Evolutionary conservation across 2,888 invertebrate genomes (phyloP), one percentile per base, ranked within the genome.

Genomic region (Apoda limacodes): DNA sequence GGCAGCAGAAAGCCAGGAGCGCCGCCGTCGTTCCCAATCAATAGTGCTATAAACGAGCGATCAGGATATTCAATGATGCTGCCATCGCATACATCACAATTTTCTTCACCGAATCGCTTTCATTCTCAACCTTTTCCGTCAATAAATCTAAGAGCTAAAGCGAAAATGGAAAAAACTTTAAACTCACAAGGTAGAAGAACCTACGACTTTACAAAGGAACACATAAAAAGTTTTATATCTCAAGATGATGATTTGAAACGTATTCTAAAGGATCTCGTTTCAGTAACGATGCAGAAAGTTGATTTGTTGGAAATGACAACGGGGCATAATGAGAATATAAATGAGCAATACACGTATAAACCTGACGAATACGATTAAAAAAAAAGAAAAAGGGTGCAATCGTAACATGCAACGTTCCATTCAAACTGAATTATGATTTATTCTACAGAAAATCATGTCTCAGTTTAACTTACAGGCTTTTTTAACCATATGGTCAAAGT

Each of bases 221-320:
- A 58, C 23, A 74, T 80, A 3, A 74, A 71, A 34, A 55, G 47
- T 3, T 30, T 80, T 4, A 69, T 80, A 15, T 56, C 74, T 0
- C 55, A 71, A 14, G 78, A 80, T 34, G 55, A 58, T 2, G 78
- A 80, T 34, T 74, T 80, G n/a, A 64, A 67, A 40, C 72, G 67
- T 50, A 76, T 80, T 22, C 46, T 80, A 26, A 75, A 65, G 35
- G 75, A 78, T 21, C 45, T 80, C 2, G 78, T 80, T 13, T 64
- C 62, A 35, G 76, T 80, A 0, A 75, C 78, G 2, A 76, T 78
- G 69, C 61, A 74, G 53, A 80, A 80, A 40, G 72, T 68, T 4
- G 65, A 72, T 46, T 35, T 78, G 29, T 40, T 66, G 36, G 63
- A 70, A 7, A 47, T 60, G 48, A 37, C 68, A 1, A 60, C 60